phyloP scores from a whole-genome alignment of 1,140 invertebrate genomes.

The Zaprionus gabonicus region DNA sequence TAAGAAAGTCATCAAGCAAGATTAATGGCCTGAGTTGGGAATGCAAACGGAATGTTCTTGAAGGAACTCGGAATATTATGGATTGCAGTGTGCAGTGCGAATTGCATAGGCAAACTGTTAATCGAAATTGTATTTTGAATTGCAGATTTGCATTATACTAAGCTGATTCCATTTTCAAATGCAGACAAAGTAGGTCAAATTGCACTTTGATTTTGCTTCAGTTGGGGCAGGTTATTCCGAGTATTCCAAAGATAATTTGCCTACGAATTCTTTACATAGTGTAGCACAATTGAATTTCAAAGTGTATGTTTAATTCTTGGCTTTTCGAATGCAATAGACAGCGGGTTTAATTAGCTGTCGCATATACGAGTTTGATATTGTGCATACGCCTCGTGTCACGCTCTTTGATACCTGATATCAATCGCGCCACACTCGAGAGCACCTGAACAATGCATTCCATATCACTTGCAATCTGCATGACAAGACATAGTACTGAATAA shows the following conservation, averaged over 20 bases:
- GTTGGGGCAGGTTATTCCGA: neutral
- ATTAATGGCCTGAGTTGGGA: neutral
- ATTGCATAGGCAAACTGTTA: neutral
- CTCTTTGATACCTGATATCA: conserved; percentile 8
- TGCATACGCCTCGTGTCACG: conserved; percentile 27
- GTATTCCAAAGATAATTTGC: neutral
- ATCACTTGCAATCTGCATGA: neutral
- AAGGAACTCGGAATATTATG: no score
- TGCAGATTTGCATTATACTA: neutral
- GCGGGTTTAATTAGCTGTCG: neutral
- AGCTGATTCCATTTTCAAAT: neutral
- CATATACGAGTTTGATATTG: neutral
- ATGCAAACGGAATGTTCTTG: neutral
- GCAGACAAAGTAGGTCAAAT: neutral
- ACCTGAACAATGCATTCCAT: neutral
- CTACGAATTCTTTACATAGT: neutral
- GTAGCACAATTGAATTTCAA: neutral
- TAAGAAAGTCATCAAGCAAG: conserved; percentile 1
- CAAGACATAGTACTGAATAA: neutral
- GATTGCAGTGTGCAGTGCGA: neutral
- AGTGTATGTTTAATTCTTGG: neutral
- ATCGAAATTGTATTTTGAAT: neutral
- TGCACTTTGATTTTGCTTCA: neutral
- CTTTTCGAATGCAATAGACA: neutral
- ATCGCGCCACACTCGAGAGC: conserved; percentile 14